Conservation (phyloP, 2,113 vertebrate genomes). For the Lepus europaeus region DNA sequence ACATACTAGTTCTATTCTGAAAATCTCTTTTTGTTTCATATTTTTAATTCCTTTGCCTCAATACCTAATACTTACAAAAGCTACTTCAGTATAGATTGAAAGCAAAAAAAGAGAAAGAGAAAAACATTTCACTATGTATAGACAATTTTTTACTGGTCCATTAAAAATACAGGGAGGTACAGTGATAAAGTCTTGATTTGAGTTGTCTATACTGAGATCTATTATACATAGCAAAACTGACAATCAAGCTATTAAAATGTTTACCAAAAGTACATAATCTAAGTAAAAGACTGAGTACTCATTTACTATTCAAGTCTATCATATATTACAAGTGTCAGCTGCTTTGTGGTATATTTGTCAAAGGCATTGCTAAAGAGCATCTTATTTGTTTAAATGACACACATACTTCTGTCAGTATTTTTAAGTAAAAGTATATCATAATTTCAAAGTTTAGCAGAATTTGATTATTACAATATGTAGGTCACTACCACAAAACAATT, state of each 20-base stretch:
- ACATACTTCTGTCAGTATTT: not conserved
- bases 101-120: not conserved
- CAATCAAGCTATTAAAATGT: not conserved
- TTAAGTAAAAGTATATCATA: slow-evolving; percentile 18
- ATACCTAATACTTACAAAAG: not conserved
- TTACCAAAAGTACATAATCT: not conserved
- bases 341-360: slow-evolving; percentile 68
- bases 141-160: slow-evolving; percentile 30
- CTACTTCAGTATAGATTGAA: not conserved
- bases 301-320: slow-evolving; percentile 13
- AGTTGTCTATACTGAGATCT: slow-evolving; percentile 61
- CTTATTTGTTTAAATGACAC: not conserved
- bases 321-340: slow-evolving; percentile 64
- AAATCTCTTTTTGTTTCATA: not conserved
- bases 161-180: not conserved
- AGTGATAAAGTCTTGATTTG: not conserved
- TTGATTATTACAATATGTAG: not conserved
- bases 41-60: slow-evolving; percentile 22
- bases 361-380: slow-evolving; percentile 44
- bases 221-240: not conserved
- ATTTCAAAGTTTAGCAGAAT: slow-evolving; percentile 10
- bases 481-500: not conserved
- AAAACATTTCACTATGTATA: slow-evolving; percentile 17
- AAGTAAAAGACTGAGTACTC: not conserved
- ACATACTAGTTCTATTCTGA: slow-evolving; percentile 1